These are phyloP conservation scores for Oryzias melastigma DNA, from an alignment of 2,113 vertebrate species.

Conservation along the genomic window DNA sequence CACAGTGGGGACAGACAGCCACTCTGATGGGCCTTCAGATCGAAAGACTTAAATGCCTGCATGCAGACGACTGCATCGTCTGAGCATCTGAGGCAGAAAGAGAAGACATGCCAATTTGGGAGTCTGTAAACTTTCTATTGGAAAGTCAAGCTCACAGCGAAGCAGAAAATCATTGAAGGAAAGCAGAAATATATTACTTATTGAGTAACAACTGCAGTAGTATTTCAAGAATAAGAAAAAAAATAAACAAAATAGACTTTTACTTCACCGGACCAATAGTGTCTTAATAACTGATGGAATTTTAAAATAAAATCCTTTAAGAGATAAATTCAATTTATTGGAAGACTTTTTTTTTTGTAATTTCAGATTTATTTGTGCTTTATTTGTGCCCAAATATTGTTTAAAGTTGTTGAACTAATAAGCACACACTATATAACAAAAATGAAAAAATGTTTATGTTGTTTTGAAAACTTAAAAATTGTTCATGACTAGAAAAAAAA, in stretches of 20 bases:
- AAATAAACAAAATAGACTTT: not conserved
- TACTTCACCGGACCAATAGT: too few species aligned
- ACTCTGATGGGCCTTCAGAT: constrained; percentile 49
- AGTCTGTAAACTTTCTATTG: constrained; percentile 26
- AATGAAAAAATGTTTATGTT: too few species aligned
- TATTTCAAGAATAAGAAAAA: constrained; percentile 23
- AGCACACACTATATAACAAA: too few species aligned
- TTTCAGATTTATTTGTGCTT: too few species aligned
- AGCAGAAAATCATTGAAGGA: constrained; percentile 39
- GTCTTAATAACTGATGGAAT: not conserved
- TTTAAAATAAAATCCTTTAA: constrained; percentile 5
- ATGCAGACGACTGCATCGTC: constrained; percentile 50
- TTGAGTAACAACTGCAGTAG: constrained; percentile 11
- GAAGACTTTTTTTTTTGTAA: too few species aligned
- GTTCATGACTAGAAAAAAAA: too few species aligned
- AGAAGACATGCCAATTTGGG: constrained; percentile 44
- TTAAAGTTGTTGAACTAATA: too few species aligned
- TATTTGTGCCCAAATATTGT: too few species aligned
- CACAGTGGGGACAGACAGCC: constrained; percentile 22
- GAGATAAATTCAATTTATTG: not conserved
- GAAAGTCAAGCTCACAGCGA: constrained; percentile 40
- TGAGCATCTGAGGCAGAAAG: constrained; percentile 34
- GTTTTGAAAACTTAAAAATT: too few species aligned
- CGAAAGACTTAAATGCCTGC: constrained; percentile 52
- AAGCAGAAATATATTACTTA: constrained; percentile 33